Conservation (phyloP, 2,797 vertebrate species). For the Myoxocephalus aenaeus region DNA sequence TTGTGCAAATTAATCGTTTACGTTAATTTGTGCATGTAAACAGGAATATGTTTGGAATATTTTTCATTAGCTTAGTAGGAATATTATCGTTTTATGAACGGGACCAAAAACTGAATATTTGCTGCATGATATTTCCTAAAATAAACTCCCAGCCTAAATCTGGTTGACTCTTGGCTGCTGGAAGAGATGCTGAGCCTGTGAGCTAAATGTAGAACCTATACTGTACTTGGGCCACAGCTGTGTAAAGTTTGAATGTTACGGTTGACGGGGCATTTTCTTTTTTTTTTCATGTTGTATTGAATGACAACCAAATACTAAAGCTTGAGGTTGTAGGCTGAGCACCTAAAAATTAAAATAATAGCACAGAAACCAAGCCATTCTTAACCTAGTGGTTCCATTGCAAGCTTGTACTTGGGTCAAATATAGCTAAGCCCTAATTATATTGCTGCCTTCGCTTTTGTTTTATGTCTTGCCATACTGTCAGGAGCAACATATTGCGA, state of each 20-base stretch:
- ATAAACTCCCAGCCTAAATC: slow-evolving; percentile 39
- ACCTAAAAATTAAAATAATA: slow-evolving; percentile 5
- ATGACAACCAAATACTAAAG: background rate
- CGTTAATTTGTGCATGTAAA: background rate
- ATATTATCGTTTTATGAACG: background rate
- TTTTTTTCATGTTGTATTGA: slow-evolving; percentile 4
- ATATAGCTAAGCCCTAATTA: slow-evolving; percentile 39
- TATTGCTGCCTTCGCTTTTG: slow-evolving; percentile 28
- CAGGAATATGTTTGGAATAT: background rate
- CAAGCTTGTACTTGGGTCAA: background rate
- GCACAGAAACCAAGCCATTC: background rate
- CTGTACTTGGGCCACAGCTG: slow-evolving; percentile 10
- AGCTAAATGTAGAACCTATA: background rate
- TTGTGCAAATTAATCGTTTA: background rate
- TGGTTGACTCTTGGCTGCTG: slow-evolving; percentile 38
- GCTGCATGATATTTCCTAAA: slow-evolving; percentile 29
- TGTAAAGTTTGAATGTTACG: background rate
- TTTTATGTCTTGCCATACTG: slow-evolving; percentile 25
- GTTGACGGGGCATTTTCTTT: background rate
- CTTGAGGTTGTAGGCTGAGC: background rate
- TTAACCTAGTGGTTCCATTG: background rate
- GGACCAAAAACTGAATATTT: background rate
- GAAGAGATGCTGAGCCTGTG: background rate
- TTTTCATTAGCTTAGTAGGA: too few relatives aligned
- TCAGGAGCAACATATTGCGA: slow-evolving; percentile 39